Base-by-base conservation (phyloP, 2,113 vertebrate species). In the Leuciscus idus region DNA sequence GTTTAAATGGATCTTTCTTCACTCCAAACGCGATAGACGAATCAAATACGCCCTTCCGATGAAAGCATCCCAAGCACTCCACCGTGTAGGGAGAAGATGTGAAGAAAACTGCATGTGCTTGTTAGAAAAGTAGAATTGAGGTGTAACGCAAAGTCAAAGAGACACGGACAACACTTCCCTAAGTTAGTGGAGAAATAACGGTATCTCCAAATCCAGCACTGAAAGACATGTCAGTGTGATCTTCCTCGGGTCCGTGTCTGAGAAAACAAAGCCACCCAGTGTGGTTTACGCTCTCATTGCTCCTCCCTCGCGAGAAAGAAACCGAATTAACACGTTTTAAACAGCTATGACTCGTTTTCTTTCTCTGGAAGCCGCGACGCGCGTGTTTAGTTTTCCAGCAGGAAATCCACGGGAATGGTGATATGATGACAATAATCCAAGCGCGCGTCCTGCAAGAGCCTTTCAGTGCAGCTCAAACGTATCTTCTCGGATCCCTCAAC, bases 211-310 rank as follows among this genome's bases (percentile, higher is more conserved):
- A 87, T 33, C 74, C 68, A 11, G 64, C 48, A 57, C 23, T 6
- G 68, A 50, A 55, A 70, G 28, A 74, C 82, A 73, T 59, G 50
- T 59, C 66, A 36, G 28, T 73, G 30, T 73, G 82, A 84, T 84
- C 82, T 74, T 84, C 50, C 82, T 52, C 62, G 19, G 68, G 66
- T 84, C 66, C 68, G 82, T 43, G 61, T 83, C 39, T 80, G 50
- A 46, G 81, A 90, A 86, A 86, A 91, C 91, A 90, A 91, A 90
- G 90, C 88, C 48, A 84, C 59, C 86, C 87, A 76, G 80, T 91
- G 89, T 89, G 90, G 89, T 90, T 91, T 85, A 89, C 75, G 86
- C 87, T 87, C 73, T 75, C 84, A 36, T 77, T 76, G 89, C 89
- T 89, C 88, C 90, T 90, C 90, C 87, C 88, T 90, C 85, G 84